Evolutionary conservation across 2,888 invertebrate species (phyloP), one percentile per base, ranked within the genome.

Genomic region (Antheraea yamamai): DNA sequence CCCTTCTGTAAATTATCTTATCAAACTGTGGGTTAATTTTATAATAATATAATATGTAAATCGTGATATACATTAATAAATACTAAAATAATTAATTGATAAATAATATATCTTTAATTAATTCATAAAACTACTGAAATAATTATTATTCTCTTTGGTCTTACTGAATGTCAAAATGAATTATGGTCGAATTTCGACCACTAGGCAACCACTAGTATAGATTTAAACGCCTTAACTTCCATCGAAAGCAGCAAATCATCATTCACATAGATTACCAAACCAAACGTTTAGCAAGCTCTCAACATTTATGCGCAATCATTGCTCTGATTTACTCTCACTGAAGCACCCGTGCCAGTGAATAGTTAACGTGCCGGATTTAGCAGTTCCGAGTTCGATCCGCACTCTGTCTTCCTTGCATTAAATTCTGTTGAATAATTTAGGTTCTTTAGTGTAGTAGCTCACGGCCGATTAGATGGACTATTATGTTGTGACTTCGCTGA

Each of bases 361-460:
- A 88, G 81, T 87, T 88, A 86, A 88, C 82, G 79, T 78, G 81
- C 80, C 80, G 80, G 83, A 87, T 88, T 87, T 86, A 84, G 87
- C 87, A 85, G 81, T 83, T 86, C 83, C 79, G 80, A 70, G 26
- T 76, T 72, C 72, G 72, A 76, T 74, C 74, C 75, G 30, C 72
- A 66, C 64, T 52, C 47, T 23, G 61, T 64, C 78, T 78, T 76
- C 77, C 72, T 55, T 75, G 70, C 76, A 78, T 74, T 79, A 76
- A 80, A 77, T 76, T 79, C 73, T 68, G 72, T 75, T 84, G 81
- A 83, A 86, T 83, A 83, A 84, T 84, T 80, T 83, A 75, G 77
- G 78, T 75, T 77, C 75, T 75, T 78, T 76, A 75, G 79, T 78
- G 73, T 74, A 71, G 75, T 75, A 77, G 55, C 74, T 76, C 78